Evolutionary conservation across 1,140 invertebrate species (phyloP), one percentile per base, ranked within the genome.

Genomic region (Drosophila ficusphila): DNA sequence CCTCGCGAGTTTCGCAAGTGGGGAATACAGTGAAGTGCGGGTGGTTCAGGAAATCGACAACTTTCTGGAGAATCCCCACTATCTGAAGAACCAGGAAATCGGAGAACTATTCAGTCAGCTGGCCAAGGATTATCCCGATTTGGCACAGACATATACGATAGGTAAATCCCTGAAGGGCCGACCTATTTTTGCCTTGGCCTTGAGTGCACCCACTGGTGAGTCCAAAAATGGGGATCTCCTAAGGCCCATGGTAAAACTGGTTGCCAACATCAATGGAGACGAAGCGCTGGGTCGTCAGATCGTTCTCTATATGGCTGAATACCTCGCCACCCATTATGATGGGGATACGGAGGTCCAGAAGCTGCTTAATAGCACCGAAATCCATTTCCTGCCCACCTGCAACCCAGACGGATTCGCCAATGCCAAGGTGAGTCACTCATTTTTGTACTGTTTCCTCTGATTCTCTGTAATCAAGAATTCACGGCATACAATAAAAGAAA

Each of bases 261-360:
- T 99, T 19, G 98, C 96, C 0, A 99, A 99, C 90, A 99, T 99
- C 95, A 98, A 99, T 89, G 99, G 99, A 2, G 98, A 99, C 91
- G 98, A 99, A 92, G 94, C 96, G 2, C 93, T 99, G 8, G 98
- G 98, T 0, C 93, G 98, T 38, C 95, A 99, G 89, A 90, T 99
- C 25, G 92, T 98, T 31, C 92, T 99, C 8, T 96, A 95, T 79
- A 92, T 99, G 76, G 95, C 96, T 0, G 94, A 96, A 57, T 96
- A 98, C 92, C 92, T 99, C 21, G 92, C 98, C 12, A 75, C 90
- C 2, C 96, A 95, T 88, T 97, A 97, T 91, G 94, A 93, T 1
- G 94, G 92, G 42, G 93, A 95, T 70, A 91, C 93, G 0, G 92
- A 96, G 54, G 92, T 97, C 2, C 95, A 95, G 0, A 92, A 92